Evolutionary conservation across 2,888 invertebrate genomes (phyloP).

Genomic region (Agriopis marginaria): DNA sequence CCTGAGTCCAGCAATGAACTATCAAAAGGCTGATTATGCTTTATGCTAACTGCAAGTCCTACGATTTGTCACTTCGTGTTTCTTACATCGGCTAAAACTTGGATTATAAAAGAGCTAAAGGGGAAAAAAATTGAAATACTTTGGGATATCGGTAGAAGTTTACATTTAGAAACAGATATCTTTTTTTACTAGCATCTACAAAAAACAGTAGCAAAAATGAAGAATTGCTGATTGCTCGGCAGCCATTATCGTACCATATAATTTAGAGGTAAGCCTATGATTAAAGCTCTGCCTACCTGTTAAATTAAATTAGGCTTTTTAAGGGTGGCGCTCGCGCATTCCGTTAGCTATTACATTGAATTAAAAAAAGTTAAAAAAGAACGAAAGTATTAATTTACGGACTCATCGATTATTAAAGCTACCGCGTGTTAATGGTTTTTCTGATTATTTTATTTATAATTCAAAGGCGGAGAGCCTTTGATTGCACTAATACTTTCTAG

Average conservation of each 20-base stretch:
- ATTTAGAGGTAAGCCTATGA: constrained; percentile 83
- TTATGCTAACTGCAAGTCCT: too few species aligned
- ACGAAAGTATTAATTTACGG: constrained; percentile 75
- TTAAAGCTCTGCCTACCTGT: constrained; percentile 85
- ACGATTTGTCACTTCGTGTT: too few species aligned
- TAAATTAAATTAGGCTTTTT: constrained; percentile 86
- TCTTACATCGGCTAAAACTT: too few species aligned
- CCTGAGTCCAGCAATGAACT: too few species aligned
- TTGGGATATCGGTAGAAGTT: constrained; percentile 56
- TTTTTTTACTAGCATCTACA: constrained; percentile 63
- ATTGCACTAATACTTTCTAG: constrained; percentile 37
- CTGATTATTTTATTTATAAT: constrained; percentile 61
- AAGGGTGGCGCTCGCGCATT: constrained; percentile 77
- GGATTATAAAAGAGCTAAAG: too few species aligned
- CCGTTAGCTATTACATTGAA: constrained; percentile 64
- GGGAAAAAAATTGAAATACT: not conserved
- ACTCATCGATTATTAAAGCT: constrained; percentile 74
- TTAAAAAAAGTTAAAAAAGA: constrained; percentile 68
- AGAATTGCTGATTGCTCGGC: constrained; percentile 83
- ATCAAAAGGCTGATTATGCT: too few species aligned
- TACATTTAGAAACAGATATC: constrained; percentile 54
- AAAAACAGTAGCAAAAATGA: constrained; percentile 84
- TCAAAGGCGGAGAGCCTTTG: constrained; percentile 34
- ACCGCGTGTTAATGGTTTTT: constrained; percentile 79
- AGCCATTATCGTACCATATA: constrained; percentile 81